Conservation (phyloP, 2,888 invertebrate species). For the Cabera pusaria region DNA sequence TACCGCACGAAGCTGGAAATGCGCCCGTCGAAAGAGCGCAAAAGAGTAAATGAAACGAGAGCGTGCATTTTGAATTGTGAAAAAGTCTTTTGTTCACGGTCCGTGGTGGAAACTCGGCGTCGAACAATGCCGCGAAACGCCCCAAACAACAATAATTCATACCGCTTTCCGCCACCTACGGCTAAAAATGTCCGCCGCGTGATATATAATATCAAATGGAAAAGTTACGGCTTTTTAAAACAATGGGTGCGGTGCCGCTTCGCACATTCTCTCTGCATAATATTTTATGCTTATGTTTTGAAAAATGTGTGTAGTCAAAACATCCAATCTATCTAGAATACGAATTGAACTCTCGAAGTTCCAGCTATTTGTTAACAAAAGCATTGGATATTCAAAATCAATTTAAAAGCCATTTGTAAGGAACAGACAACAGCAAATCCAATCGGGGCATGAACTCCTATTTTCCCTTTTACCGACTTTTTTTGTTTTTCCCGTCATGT, state of each 20-base stretch:
- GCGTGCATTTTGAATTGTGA: conserved; percentile 80
- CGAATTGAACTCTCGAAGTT: conserved; percentile 15
- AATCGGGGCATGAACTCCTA: conserved; percentile 71
- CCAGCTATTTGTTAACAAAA: conserved; percentile 58
- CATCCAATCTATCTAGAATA: conserved; percentile 3
- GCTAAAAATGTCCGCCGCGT: conserved; percentile 81
- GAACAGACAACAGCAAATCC: conserved; percentile 80
- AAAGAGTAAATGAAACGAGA: conserved; percentile 82
- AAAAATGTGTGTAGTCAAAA: conserved; percentile 23
- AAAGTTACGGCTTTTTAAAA: conserved; percentile 80
- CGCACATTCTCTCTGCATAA: conserved; percentile 60
- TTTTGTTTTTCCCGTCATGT: conserved; percentile 72
- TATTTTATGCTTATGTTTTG: conserved; percentile 46
- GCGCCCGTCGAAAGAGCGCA: conserved; percentile 76
- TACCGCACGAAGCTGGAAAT: conserved; percentile 75
- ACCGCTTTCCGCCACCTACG: conserved; percentile 81
- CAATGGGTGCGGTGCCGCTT: conserved; percentile 65
- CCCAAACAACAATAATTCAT: conserved; percentile 83
- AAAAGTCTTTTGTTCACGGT: conserved; percentile 78
- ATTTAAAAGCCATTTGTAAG: conserved; percentile 80
- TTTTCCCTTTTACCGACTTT: conserved; percentile 55
- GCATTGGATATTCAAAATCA: conserved; percentile 73
- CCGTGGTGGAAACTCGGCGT: conserved; percentile 66
- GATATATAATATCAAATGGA: conserved; percentile 80
- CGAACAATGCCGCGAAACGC: conserved; percentile 76